phyloP scores from a whole-genome alignment of 2,888 invertebrate genomes.

The Napeogenes sylphis region DNA sequence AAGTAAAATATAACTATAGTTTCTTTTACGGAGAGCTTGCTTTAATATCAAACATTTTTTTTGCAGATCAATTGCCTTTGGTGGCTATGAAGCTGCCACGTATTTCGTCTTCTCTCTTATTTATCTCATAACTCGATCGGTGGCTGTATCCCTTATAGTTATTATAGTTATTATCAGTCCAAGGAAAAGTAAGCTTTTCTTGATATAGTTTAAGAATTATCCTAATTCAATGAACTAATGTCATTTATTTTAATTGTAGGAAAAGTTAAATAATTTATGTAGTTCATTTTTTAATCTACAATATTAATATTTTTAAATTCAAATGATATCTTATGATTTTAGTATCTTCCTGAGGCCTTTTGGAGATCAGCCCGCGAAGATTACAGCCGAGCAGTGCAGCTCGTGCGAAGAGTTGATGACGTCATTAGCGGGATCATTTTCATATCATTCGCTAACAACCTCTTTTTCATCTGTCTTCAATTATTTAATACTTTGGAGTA shows the following conservation, averaged over 20 bases:
- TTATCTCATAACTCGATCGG: conserved; percentile 64
- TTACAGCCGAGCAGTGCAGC: conserved; percentile 78
- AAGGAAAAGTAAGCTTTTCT: conserved; percentile 56
- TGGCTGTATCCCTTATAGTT: too few species aligned
- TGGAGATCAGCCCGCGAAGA: conserved; percentile 82
- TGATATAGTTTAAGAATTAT: too few species aligned
- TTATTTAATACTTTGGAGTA: conserved; percentile 84
- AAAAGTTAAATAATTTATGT: too few species aligned
- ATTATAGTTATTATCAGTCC: conserved; percentile 54
- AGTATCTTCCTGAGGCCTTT: conserved; percentile 80
- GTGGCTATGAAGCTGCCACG: conserved; percentile 73
- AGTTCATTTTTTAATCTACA: not conserved
- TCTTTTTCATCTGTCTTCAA: conserved; percentile 85
- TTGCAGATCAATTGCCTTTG: conserved; percentile 59
- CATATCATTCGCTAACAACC: conserved; percentile 82
- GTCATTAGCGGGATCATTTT: conserved; percentile 81
- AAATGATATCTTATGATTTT: conserved; percentile 14
- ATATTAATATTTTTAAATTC: not conserved
- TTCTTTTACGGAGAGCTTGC: too few species aligned
- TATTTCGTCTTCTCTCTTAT: conserved; percentile 83
- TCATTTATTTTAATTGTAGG: too few species aligned
- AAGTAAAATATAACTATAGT: too few species aligned
- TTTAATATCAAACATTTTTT: not conserved
- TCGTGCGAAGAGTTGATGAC: conserved; percentile 80
- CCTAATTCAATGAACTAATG: too few species aligned